Evolutionary conservation across 1,140 invertebrate genomes (phyloP), one percentile per base, ranked within the genome.

Genomic region (Camponotus floridanus): DNA sequence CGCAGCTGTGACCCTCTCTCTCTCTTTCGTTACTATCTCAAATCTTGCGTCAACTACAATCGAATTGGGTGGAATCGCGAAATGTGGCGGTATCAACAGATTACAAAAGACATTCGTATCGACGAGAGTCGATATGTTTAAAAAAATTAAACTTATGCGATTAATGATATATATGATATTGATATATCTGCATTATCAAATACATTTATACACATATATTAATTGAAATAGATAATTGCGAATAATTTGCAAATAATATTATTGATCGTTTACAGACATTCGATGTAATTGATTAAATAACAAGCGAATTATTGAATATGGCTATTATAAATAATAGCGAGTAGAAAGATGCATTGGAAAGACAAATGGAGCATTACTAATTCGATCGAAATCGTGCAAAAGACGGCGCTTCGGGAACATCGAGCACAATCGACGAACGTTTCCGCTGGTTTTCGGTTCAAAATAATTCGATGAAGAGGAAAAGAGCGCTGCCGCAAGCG

Each of bases 1-100:
- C 86, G 81, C 80, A 81, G 62, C 87, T 89, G 84, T 83, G 73
- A 76, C 68, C 51, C 86, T 85, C 88, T 91, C 87, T 87, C 90
- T 79, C 15, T 48, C 31, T 64, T 11, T 83, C 57, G 55, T 76
- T 67, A 59, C 42, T 61, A 65, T 76, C 59, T 39, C 67, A 39
- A 74, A 80, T 76, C 61, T 73, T 70, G 59, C 79, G 67, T 78
- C 73, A 87, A 74, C 68, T 67, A 73, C 64, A 64, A 70, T 51
- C 76, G 59, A 86, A 67, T 68, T 45, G 21, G 33, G 31, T 21
- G 84, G 36, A 68, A 76, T 59, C 8, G 21, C 68, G 11, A 68
- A 62, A 55, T 51, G 36, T 73, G 21, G 33, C 55, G 51, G 36
- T 11, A 51, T 74, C 79, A 85, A 84, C 62, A 57, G 33, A 87